Evolutionary conservation across 2,797 vertebrate species (phyloP).

Genomic region (Selene dorsalis): DNA sequence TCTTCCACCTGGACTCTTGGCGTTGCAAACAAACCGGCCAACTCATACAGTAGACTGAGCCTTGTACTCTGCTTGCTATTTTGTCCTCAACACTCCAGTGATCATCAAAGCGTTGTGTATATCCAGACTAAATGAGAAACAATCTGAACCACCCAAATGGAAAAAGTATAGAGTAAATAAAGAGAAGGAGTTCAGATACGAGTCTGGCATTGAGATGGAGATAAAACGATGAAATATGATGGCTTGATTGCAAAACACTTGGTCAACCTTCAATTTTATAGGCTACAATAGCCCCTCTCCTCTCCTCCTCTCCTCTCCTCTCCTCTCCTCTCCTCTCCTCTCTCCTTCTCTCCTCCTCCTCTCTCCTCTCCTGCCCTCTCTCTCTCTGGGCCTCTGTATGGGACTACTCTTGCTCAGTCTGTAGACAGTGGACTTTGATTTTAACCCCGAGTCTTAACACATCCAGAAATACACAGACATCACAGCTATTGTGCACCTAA

Average conservation of each 20-base stretch:
- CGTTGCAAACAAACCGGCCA: slow-evolving; percentile 47
- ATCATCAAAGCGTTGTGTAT: neutral
- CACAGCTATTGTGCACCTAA: too few relatives aligned
- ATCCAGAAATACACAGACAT: too few relatives aligned
- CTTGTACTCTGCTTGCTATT: slow-evolving; percentile 21
- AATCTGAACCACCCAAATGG: slow-evolving; percentile 16
- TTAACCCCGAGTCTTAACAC: too few relatives aligned
- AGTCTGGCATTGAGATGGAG: slow-evolving; percentile 19
- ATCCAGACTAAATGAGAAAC: slow-evolving; percentile 14
- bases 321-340: slow-evolving; percentile 68
- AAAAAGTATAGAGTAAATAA: slow-evolving; percentile 3
- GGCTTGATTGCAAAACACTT: slow-evolving; percentile 35
- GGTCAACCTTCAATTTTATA: slow-evolving; percentile 54
- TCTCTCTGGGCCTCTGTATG: too few relatives aligned
- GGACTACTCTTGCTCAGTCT: too few relatives aligned
- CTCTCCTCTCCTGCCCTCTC: slow-evolving; percentile 69
- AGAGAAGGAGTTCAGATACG: slow-evolving; percentile 2
- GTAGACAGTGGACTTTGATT: too few relatives aligned
- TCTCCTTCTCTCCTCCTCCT: slow-evolving; percentile 69
- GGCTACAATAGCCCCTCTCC: slow-evolving; percentile 31
- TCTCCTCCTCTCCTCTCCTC: slow-evolving; percentile 26
- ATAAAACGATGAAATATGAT: slow-evolving; percentile 37
- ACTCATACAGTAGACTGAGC: slow-evolving; percentile 43
- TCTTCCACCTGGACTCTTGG: slow-evolving; percentile 72
- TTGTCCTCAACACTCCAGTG: slow-evolving; percentile 26